Conservation (phyloP, 35 echinoderm and acorn worm genomes). For the Stichopus chloronotus region DNA sequence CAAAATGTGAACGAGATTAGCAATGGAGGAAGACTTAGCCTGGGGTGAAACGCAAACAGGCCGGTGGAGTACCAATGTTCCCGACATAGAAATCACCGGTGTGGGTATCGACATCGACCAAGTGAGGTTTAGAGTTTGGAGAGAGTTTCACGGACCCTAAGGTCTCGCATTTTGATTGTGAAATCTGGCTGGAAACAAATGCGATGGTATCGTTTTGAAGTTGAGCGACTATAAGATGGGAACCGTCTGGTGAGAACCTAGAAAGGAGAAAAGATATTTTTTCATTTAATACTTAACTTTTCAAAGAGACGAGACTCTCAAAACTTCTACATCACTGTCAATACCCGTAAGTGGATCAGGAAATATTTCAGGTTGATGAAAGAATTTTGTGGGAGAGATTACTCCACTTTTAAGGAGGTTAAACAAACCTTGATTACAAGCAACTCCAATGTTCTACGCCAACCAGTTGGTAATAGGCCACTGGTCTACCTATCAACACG, state of each 20-base stretch:
- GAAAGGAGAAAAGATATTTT: slow-evolving; percentile 8
- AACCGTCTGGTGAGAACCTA: slow-evolving; percentile 78
- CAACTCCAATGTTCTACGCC: too few relatives aligned
- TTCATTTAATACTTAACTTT: background rate
- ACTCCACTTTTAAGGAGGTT: too few relatives aligned
- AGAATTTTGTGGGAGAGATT: too few relatives aligned
- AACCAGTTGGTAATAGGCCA: too few relatives aligned
- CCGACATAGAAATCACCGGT: slow-evolving; percentile 85
- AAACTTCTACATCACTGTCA: background rate
- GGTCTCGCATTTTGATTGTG: slow-evolving; percentile 49
- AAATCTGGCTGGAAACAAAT: slow-evolving; percentile 55
- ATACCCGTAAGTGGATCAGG: background rate
- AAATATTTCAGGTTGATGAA: too few relatives aligned
- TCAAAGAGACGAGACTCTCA: background rate
- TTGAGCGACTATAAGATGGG: slow-evolving; percentile 91
- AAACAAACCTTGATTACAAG: too few relatives aligned
- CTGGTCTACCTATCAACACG: too few relatives aligned
- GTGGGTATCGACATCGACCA: slow-evolving; percentile 77
- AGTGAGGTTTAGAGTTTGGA: slow-evolving; percentile 67
- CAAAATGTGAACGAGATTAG: too few relatives aligned
- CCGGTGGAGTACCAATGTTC: slow-evolving; percentile 55
- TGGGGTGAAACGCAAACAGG: slow-evolving; percentile 54
- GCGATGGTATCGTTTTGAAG: slow-evolving; percentile 70
- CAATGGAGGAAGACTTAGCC: background rate
- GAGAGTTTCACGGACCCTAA: slow-evolving; percentile 62